Conservation (phyloP, 2,888 invertebrate genomes). For the Acleris cristana region DNA sequence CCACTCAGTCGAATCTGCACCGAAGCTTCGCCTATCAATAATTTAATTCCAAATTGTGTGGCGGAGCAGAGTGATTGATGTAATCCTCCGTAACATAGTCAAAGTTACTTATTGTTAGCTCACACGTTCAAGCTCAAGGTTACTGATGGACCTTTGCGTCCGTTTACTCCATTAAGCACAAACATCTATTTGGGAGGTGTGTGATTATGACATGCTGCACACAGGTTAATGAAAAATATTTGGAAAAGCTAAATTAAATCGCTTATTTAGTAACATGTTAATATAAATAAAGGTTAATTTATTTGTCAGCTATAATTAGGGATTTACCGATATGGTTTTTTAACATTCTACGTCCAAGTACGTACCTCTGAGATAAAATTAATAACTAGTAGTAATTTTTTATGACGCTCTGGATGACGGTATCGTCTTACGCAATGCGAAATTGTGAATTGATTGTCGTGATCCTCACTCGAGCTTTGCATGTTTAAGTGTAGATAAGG, state of each 20-base stretch:
- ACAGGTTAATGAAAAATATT: conserved; percentile 1
- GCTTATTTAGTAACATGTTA: neutral
- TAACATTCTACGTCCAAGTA: no score
- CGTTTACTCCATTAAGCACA: conserved; percentile 34
- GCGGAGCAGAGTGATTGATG: conserved; percentile 22
- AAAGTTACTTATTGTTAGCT: conserved; percentile 29
- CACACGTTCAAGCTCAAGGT: conserved; percentile 29
- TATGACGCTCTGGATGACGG: neutral
- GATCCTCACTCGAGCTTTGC: conserved; percentile 65
- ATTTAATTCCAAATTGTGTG: conserved; percentile 18
- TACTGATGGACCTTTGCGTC: conserved; percentile 31
- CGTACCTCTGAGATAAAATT: no score
- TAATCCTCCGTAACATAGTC: conserved; percentile 28
- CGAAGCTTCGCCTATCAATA: conserved; percentile 12
- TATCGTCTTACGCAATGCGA: conserved; percentile 49
- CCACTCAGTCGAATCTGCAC: neutral
- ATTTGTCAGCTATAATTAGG: no score
- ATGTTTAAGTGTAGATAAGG: conserved; percentile 74
- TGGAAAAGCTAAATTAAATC: neutral
- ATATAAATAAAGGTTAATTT: no score
- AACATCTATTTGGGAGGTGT: conserved; percentile 17
- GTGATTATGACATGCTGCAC: conserved; percentile 15
- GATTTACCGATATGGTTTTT: no score
- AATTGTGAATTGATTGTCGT: conserved; percentile 67
- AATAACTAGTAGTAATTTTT: no score